Evolutionary conservation across 2,113 vertebrate species (phyloP), one percentile per base, ranked within the genome.

Genomic region (Tupaia tana): DNA sequence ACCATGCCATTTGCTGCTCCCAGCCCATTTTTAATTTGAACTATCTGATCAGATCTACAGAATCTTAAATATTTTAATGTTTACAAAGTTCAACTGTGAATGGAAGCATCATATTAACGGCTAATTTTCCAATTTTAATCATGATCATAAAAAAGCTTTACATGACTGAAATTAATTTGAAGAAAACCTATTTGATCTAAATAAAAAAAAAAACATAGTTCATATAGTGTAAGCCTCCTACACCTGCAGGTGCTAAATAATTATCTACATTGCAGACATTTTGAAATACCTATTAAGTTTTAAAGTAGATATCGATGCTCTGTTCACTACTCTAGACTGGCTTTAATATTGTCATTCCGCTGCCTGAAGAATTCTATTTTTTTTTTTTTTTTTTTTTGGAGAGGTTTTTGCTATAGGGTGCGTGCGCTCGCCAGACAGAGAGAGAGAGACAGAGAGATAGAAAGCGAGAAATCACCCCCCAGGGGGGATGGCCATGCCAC

Each of bases 81-180:
- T 69, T 77, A 3, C 75, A 93, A 86, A 90, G 24, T 93, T 90
- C 58, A 66, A 18, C 20, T 86, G 58, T 24, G 82, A 84, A 84
- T 58, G 12, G 29, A 93, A 15, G 18, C 31, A 90, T 52, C 15
- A 58, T 88, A 56, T 66, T 54, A 90, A 87, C 20, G 54, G 9
- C 14, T 83, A 73, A 73, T 78, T 16, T 54, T 87, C 22, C 0
- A 54, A 34, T 83, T 95, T 90, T 83, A 58, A 87, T 90, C 59
- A 79, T n/a, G 2, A 73, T 78, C 2, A 69, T 67, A 78, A 91
- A 52, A 79, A 84, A 73, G 56, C 10, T 67, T 82, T 18, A 84
- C 73, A 56, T 78, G 24, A 66, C 13, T 31, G 29, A 64, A 87
- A 63, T 67, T 71, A 87, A 80, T 84, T 43, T 93, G 64, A 84